phyloP scores from a whole-genome alignment of 2,113 vertebrate species.

The Cheirogaleus medius region DNA sequence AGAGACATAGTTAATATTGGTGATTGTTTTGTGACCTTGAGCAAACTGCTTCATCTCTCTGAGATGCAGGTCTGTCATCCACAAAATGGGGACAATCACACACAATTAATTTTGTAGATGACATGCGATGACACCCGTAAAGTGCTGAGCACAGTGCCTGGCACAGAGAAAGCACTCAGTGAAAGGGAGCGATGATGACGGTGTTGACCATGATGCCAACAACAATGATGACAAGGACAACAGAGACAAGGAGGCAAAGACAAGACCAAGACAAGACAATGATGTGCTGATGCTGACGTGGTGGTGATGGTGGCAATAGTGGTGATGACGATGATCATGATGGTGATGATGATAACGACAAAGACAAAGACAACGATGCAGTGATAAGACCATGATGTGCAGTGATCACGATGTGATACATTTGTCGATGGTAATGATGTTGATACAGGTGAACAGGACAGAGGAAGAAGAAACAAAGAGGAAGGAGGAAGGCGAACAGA shows the following conservation, averaged over 20 bases:
- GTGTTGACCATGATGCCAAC: background rate
- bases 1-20: background rate
- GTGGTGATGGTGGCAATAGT: accelerated
- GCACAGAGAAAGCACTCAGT: background rate
- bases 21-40: background rate
- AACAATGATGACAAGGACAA: background rate
- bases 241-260: background rate
- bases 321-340: accelerated
- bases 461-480: background rate
- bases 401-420: accelerated
- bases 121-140: background rate
- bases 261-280: background rate
- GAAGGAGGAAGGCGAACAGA: background rate
- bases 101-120: background rate
- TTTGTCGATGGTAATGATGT: background rate
- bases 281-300: background rate
- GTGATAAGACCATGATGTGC: background rate
- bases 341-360: accelerated
- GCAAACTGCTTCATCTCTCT: background rate
- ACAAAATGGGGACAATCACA: background rate
- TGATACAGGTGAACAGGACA: background rate
- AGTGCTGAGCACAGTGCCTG: background rate
- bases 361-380: too few species aligned
- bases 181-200: background rate
- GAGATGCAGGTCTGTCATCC: background rate